Base-by-base conservation (phyloP, 2,797 vertebrate species). In the Xyrichtys novacula region DNA sequence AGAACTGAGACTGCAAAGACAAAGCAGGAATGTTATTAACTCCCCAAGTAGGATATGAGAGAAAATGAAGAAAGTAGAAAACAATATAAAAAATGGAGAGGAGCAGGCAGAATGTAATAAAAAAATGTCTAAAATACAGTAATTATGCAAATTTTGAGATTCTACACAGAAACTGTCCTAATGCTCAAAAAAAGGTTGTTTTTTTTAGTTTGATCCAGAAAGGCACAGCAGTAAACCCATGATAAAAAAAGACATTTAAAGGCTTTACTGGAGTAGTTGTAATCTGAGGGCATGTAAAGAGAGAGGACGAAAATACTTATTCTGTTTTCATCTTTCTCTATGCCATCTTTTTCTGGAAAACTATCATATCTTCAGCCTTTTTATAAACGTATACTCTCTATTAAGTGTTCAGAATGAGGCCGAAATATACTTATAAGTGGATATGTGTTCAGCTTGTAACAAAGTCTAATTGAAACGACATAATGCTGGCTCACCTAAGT, bases 21-120 rank as follows among this genome's bases (percentile, higher is more conserved):
- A 75, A 75, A 34, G 65, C 36, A 11, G 46, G 67, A 72, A 77
- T 77, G 70, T 88, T 83, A 85, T 88, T 87, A 89, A 84, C 71
- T 88, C 77, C 48, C 59, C 65, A 69, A 74, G 81, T 53, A 77
- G 71, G 60, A 78, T 76, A 73, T 64, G 68, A 83, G 65, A 70
- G 49, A 28, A 78, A 73, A 90, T 84, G 73, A 85, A 88, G 76
- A 87, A 50, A 68, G 53, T 83, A 68, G 53, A 60, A 81, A 78
- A 85, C 74, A 71, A 80, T 71, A 67, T 71, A 38, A 78, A 65
- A 79, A 81, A 64, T 50, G 38, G 28, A 54, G 34, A 52, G 50
- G 48, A 61, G 44, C 59, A 75, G 56, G 29, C 25, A 23, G 52
- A 69, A 63, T 17, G 50, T 29, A 48, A 64, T 23, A 16, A 31